Conservation (phyloP, 2,113 vertebrate genomes). For the Azemiops feae region DNA sequence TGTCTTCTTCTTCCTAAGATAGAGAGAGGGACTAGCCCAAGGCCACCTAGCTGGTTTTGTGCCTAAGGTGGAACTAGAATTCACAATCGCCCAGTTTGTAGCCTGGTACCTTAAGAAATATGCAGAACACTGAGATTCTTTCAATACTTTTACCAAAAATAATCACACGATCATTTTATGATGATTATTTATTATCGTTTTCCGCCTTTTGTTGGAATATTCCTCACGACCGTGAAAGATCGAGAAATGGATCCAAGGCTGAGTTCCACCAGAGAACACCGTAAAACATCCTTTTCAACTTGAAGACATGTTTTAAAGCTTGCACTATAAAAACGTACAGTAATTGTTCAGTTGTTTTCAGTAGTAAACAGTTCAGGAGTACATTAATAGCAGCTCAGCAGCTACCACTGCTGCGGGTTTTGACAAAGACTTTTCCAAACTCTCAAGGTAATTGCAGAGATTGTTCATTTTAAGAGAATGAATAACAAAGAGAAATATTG, state of each 20-base stretch:
- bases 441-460: slow-evolving; percentile 27
- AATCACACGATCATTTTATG: neutral
- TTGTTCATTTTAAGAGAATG: slow-evolving; percentile 36
- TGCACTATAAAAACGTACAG: slow-evolving; percentile 15
- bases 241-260: neutral
- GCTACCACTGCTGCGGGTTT: neutral
- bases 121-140: too few relatives aligned
- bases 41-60: too few relatives aligned
- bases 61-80: too few relatives aligned
- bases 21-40: too few relatives aligned
- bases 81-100: too few relatives aligned
- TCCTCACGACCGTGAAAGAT: neutral
- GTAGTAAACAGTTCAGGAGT: neutral
- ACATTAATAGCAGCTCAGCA: slow-evolving; percentile 4
- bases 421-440: slow-evolving; percentile 30
- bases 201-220: neutral
- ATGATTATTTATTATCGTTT: neutral
- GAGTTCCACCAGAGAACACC: neutral
- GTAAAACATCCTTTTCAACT: slow-evolving; percentile 6
- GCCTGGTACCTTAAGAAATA: too few relatives aligned
- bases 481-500: neutral
- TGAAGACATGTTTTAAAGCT: slow-evolving; percentile 2
- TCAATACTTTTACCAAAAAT: neutral
- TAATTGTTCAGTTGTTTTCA: slow-evolving; percentile 21
- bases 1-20: too few relatives aligned